Evolutionary conservation across 1,140 invertebrate species (phyloP), one percentile per base, ranked within the genome.

Genomic region (Drosophila sp.): DNA sequence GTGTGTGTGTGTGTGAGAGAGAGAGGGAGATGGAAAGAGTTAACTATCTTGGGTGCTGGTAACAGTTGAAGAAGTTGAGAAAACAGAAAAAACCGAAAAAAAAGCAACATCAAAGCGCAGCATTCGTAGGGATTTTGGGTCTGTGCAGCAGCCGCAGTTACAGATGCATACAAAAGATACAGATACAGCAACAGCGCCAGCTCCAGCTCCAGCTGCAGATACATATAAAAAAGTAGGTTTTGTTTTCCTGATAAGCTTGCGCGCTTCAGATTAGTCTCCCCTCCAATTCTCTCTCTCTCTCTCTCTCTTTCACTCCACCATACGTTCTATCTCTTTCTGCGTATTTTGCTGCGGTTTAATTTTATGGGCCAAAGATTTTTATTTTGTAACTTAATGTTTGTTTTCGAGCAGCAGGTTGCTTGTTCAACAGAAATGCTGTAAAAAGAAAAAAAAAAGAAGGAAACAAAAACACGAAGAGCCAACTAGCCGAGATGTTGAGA

Each of bases 311-410:
- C 66, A 40, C 40, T 40, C 10, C 1, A 29, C 25, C 35, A 17
- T 29, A 47, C 72, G 17, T 63, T 60, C 66, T 60, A 33, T 73
- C 67, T 41, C 60, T 55, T 83, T 77, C 80, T 75, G 70, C 80
- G 80, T 85, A 76, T 80, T 80, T 78, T 68, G 74, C 66, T 86
- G 81, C 61, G 75, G 84, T 79, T 86, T 86, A 81, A 86, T 86
- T 86, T 86, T 85, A 85, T 85, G 82, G 82, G 58, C 78, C 81
- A 85, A 71, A 85, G 82, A 78, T 86, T 85, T 58, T 85, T 86
- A 86, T 86, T 86, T 86, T 86, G 82, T 86, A 76, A 86, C 82
- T 86, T 86, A 81, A 86, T 86, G 82, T 86, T 86, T 85, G 74
- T 75, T 86, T 66, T 50, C 54, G 38, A 84, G 78, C 82, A 81